Conservation (phyloP, 2,113 vertebrate species). For the Tiliqua scincoides region DNA sequence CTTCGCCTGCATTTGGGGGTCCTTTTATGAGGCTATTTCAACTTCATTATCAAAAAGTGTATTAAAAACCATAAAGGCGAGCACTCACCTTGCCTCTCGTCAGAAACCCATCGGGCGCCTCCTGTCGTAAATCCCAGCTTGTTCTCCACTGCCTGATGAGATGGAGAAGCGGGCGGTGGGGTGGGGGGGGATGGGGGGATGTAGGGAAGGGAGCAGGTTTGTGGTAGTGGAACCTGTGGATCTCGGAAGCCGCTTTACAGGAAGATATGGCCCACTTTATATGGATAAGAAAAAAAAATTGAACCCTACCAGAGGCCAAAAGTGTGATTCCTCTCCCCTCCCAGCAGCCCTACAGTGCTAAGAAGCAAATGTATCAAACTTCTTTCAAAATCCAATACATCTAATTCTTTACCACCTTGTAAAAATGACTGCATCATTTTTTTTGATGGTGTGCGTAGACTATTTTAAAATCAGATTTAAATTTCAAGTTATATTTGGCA, state of each 20-base stretch:
- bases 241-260: neutral
- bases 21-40: conserved; percentile 69
- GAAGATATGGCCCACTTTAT: too few relatives aligned
- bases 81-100: conserved; percentile 11
- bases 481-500: neutral
- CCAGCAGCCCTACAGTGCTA: too few relatives aligned
- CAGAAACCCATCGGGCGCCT: conserved; percentile 34
- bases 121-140: conserved; percentile 60
- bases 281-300: neutral
- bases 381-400: neutral
- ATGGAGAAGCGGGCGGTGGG: neutral
- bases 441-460: neutral
- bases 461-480: neutral
- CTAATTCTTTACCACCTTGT: neutral
- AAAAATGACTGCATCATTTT: neutral
- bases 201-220: too few relatives aligned
- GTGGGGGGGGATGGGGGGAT: too few relatives aligned
- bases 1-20: conserved; percentile 57
- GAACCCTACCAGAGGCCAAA: too few relatives aligned
- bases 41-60: conserved; percentile 67
- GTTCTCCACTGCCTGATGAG: neutral
- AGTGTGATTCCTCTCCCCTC: too few relatives aligned
- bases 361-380: too few relatives aligned
- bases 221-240: neutral
- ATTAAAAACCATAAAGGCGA: conserved; percentile 64